Base-by-base conservation (phyloP, 2,797 vertebrate genomes). In the Heterohyrax brucei region DNA sequence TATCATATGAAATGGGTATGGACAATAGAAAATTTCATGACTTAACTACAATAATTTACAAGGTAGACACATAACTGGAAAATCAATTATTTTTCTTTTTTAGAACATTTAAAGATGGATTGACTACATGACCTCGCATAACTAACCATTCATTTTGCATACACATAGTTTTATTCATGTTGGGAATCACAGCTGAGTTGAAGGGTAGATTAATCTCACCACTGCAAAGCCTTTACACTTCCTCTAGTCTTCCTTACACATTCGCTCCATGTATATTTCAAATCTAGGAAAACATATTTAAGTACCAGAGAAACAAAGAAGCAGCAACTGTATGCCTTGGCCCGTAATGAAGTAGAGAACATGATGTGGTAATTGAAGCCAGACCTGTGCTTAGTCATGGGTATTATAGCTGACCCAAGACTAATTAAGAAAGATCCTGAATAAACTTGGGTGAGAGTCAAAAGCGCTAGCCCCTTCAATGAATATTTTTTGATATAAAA, bases 401-500 rank as follows among this genome's bases (percentile, higher is more conserved):
- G 93, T 95, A 82, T 3, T 95, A 77, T 56, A 92, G 89, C 56
- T 1, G 18, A 96, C 93, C 83, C 93, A 96, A 96, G 97, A 91
- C 96, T 97, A 97, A 97, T 98, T 97, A 97, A 95, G 94, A 96
- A 92, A 97, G 94, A 93, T 96, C 96, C 61, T 97, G 96, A 96
- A 94, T 95, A 97, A 97, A 96, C 95, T 95, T 97, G 95, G 87
- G 46, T 73, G 64, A 77, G 9, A 83, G 95, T 95, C 97, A 96
- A 97, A 92, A 95, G 95, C 93, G 92, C 91, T 96, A 95, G 84
- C 61, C 30, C 89, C 70, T 97, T 97, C 94, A 94, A 96, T 97
- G 95, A 96, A 94, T 97, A 97, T 95, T 98, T 97, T 97, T 95
- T 95, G 95, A 95, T 97, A 96, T 95, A 97, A 97, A 97, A 98